Evolutionary conservation across 2,113 vertebrate genomes (phyloP).

Genomic region (Engystomops pustulosus): DNA sequence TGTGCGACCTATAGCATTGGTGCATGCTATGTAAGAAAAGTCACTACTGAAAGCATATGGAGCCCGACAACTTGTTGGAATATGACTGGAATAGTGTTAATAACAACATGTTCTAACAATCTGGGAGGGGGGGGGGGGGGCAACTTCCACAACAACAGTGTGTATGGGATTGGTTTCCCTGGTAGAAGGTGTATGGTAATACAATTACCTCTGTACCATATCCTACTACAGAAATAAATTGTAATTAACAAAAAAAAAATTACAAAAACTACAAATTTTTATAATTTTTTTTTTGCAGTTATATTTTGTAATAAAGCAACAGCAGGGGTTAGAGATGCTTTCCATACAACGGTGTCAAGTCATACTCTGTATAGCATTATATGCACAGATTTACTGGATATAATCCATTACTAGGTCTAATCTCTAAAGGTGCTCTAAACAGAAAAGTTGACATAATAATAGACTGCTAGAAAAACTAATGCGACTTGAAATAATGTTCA

Average conservation of each 20-base stretch:
- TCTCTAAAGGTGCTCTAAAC: too few relatives aligned
- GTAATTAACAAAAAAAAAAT: not conserved
- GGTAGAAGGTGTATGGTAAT: not conserved
- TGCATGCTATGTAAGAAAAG: not conserved
- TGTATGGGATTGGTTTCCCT: not conserved
- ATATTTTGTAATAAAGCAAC: not conserved
- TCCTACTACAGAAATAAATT: slow-evolving; percentile 2
- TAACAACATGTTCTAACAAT: too few relatives aligned
- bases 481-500: too few relatives aligned
- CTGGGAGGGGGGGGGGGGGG: too few relatives aligned
- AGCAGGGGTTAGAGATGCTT: not conserved
- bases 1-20: slow-evolving; percentile 36
- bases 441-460: too few relatives aligned
- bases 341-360: not conserved
- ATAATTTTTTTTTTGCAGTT: not conserved
- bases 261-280: not conserved
- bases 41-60: slow-evolving; percentile 19
- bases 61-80: not conserved
- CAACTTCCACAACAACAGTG: not conserved
- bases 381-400: too few relatives aligned
- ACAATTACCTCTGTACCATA: too few relatives aligned
- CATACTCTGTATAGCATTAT: not conserved
- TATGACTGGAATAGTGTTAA: not conserved
- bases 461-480: too few relatives aligned
- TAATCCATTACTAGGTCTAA: too few relatives aligned